Evolutionary conservation across 2,113 vertebrate genomes (phyloP).

Genomic region (Neodon shergylaensis): DNA sequence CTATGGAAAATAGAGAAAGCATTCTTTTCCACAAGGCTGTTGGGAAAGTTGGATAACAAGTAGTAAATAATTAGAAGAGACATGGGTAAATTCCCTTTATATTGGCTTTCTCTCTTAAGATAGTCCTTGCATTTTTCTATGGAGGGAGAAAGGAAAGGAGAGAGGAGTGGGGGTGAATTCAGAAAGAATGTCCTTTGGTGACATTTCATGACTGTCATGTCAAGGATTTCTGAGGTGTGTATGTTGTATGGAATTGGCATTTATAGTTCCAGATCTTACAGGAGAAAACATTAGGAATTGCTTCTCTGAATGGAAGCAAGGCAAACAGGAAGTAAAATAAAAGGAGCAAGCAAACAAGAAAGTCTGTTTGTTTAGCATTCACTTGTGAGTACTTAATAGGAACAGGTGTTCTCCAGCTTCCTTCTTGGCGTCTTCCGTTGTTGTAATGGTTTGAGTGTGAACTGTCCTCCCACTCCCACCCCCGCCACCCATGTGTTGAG

Average conservation of each 20-base stretch:
- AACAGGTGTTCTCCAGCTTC: neutral
- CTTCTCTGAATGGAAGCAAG: neutral
- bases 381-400: neutral
- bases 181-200: neutral
- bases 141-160: neutral
- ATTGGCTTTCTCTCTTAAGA: neutral
- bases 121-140: neutral
- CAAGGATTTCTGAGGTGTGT: neutral
- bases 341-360: neutral
- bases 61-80: neutral
- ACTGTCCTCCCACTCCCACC: neutral
- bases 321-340: neutral
- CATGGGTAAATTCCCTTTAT: neutral
- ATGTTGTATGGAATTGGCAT: neutral
- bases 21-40: neutral
- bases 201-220: neutral
- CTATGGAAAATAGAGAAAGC: constrained; percentile 2
- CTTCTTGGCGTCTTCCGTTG: neutral
- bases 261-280: neutral
- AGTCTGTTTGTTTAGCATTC: neutral
- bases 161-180: neutral
- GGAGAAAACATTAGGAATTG: neutral
- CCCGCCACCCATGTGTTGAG: neutral
- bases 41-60: neutral
- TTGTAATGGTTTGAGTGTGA: neutral